Evolutionary conservation across 2,888 invertebrate genomes (phyloP).

Genomic region (Globia sparganii): DNA sequence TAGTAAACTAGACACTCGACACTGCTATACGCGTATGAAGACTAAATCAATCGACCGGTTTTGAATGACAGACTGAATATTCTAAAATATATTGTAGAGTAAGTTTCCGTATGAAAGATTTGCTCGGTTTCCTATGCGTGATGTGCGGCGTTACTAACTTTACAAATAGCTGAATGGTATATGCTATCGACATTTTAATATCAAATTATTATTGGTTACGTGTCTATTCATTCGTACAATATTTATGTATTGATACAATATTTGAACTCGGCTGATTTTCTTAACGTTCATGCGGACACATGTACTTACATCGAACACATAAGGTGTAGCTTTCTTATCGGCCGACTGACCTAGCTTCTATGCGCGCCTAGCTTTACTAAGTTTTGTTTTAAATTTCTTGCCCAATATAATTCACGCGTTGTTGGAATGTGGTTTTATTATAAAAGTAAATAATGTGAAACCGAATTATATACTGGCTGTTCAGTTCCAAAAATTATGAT

Average conservation of each 20-base stretch:
- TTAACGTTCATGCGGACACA: slow-evolving; percentile 50
- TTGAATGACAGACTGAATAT: slow-evolving; percentile 7
- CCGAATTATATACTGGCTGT: neutral
- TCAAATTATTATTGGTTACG: neutral
- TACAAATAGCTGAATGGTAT: slow-evolving; percentile 11
- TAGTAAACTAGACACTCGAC: slow-evolving; percentile 28
- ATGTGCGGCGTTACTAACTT: slow-evolving; percentile 1
- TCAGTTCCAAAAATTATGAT: neutral
- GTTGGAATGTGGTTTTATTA: neutral
- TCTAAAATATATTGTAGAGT: neutral
- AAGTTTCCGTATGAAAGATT: neutral
- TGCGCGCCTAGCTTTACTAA: slow-evolving; percentile 39
- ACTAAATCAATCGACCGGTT: slow-evolving; percentile 50
- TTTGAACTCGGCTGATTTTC: slow-evolving; percentile 48
- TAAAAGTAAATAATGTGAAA: neutral
- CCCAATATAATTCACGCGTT: slow-evolving; percentile 42
- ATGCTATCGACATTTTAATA: neutral
- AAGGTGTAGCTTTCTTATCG: slow-evolving; percentile 35
- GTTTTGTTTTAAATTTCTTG: neutral
- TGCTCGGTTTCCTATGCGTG: neutral
- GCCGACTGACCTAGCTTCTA: slow-evolving; percentile 51
- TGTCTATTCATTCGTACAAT: neutral
- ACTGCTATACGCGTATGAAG: slow-evolving; percentile 47
- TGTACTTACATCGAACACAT: slow-evolving; percentile 18
- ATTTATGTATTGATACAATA: neutral